Percentiles rank a stretch among this genome's conserved stretches.
Conservation (phyloP, 1,140 invertebrate genomes). For the Papilio machaon region DNA sequence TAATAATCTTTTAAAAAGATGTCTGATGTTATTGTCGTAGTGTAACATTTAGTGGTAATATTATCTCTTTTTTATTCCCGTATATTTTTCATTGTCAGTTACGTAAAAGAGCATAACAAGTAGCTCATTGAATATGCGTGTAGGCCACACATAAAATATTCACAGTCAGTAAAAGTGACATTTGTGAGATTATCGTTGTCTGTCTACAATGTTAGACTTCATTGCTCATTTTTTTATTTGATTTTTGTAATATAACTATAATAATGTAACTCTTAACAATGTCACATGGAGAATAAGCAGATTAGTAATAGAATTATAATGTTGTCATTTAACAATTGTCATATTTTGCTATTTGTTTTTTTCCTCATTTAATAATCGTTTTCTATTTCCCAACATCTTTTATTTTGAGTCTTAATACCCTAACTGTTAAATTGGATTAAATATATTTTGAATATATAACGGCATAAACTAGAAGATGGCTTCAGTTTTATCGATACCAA, state of each 20-base stretch:
- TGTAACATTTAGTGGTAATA: not conserved
- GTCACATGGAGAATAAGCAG: not conserved
- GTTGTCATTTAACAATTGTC: not conserved
- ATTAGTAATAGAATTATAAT: not conserved
- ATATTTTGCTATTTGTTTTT: not conserved
- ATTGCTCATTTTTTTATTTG: conserved; percentile 1
- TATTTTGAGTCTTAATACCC: not conserved
- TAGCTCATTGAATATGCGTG: conserved; percentile 17
- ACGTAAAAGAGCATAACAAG: not conserved
- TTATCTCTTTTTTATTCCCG: not conserved
- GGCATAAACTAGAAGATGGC: not conserved
- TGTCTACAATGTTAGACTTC: not conserved
- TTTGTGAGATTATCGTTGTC: conserved; percentile 17
- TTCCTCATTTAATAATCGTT: not conserved
- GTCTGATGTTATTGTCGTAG: not conserved
- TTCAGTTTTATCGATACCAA: not conserved
- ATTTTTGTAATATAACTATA: not conserved
- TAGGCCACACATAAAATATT: conserved; percentile 23
- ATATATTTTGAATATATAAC: not conserved
- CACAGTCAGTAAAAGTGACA: conserved; percentile 22
- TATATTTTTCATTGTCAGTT: conserved; percentile 5
- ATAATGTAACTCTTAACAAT: not conserved
- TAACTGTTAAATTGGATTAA: not conserved
- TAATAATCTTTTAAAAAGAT: not conserved
- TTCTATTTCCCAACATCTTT: not conserved